Evolutionary conservation across 2,888 invertebrate species (phyloP).

Genomic region (Oxyteleia sp.): DNA sequence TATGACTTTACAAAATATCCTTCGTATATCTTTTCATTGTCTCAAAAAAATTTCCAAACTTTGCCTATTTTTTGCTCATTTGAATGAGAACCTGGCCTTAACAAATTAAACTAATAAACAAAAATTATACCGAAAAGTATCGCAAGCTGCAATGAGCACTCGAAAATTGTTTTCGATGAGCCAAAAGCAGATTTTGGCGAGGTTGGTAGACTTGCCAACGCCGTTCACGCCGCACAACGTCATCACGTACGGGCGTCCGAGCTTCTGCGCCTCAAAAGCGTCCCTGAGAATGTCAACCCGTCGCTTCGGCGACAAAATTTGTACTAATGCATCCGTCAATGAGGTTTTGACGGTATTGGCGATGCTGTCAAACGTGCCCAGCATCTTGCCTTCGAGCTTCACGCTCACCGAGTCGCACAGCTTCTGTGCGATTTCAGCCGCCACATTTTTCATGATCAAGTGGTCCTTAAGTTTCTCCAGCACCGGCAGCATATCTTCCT

Average conservation of each 20-base stretch:
- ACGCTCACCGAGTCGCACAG: slow-evolving; percentile 97
- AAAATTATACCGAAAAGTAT: too few species aligned
- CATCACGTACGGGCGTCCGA: slow-evolving; percentile 97
- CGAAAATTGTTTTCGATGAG: too few species aligned
- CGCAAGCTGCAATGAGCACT: too few species aligned
- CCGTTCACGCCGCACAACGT: slow-evolving; percentile 99
- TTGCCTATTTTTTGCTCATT: too few species aligned
- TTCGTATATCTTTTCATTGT: too few species aligned
- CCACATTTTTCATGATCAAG: slow-evolving; percentile 98
- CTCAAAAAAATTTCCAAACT: too few species aligned
- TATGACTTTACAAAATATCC: too few species aligned
- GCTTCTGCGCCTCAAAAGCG: slow-evolving; percentile 95
- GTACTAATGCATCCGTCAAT: slow-evolving; percentile 96
- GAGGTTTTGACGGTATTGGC: slow-evolving; percentile 95
- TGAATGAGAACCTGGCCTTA: too few species aligned
- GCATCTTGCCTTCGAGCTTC: slow-evolving; percentile 96
- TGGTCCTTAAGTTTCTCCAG: slow-evolving; percentile 98
- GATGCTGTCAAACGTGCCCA: slow-evolving; percentile 98
- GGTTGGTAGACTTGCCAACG: slow-evolving; percentile 99
- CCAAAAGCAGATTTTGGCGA: slow-evolving; percentile 99
- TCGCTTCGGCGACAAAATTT: slow-evolving; percentile 97
- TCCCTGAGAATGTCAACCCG: slow-evolving; percentile 99
- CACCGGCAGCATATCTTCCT: slow-evolving; percentile 94
- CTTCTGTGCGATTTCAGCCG: slow-evolving; percentile 97
- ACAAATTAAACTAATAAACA: too few species aligned